A percentile compares a stretch with the other conserved stretches of the same genome.
Evolutionary conservation across 2,888 invertebrate species (phyloP).

Genomic region (Pantelozetes paolii): DNA sequence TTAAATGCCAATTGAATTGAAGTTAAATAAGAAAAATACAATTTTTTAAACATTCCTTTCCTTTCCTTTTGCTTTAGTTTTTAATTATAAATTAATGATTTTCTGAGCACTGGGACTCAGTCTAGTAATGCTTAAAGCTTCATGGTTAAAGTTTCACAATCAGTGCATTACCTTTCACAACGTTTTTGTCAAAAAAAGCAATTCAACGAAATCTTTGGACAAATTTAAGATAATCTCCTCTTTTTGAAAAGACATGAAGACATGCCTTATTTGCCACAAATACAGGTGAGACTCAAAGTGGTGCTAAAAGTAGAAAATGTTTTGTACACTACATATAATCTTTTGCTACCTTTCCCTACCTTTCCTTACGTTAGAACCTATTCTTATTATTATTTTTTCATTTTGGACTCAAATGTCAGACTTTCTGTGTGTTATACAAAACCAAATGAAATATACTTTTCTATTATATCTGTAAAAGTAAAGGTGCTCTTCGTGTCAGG

Average conservation of each 20-base stretch:
- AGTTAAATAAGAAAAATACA: neutral
- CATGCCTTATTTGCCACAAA: neutral
- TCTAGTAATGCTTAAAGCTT: neutral
- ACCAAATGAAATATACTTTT: neutral
- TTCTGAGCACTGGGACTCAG: neutral
- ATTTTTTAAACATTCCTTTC: neutral
- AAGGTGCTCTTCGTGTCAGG: conserved; percentile 32
- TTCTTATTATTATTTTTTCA: neutral
- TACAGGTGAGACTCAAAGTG: conserved; percentile 13
- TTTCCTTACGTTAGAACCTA: neutral
- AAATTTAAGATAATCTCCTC: neutral
- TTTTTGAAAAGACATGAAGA: neutral
- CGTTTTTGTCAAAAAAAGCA: neutral
- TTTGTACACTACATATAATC: neutral
- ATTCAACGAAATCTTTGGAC: neutral
- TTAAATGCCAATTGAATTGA: neutral
- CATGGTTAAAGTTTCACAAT: too few relatives aligned
- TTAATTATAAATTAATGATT: neutral
- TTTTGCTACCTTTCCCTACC: too few relatives aligned
- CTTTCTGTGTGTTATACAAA: neutral
- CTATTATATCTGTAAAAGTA: neutral
- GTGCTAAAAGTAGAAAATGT: neutral
- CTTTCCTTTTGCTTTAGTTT: neutral
- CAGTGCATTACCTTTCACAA: neutral
- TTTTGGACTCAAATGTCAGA: neutral